Base-by-base conservation (phyloP, 2,113 vertebrate genomes). In the Planiliza haematocheilus region DNA sequence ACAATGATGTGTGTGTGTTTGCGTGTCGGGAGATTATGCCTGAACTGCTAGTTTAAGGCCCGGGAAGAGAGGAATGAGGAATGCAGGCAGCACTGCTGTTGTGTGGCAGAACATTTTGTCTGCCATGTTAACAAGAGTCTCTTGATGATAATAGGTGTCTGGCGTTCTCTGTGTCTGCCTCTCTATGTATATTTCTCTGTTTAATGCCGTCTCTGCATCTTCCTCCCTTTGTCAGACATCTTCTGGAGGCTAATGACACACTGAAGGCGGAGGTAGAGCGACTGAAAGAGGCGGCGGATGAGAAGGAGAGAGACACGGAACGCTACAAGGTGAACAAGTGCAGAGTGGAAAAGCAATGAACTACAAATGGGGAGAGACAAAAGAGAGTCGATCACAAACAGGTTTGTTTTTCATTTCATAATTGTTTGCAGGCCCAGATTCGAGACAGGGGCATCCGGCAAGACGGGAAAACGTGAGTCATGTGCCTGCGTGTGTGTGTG, bases 181-280 rank as follows among this genome's bases (percentile, higher is more conserved):
- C 49, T 78, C 59, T 42, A 57, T 82, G 75, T 82, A 72, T 69
- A 56, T 82, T 69, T 75, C 20, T 58, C 70, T 62, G 49, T 85
- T 76, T 69, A 70, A 75, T 62, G 45, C 12, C 41, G 2, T 20
- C 53, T 73, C 73, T 62, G 66, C 55, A n/a, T 82, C 75, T 63
- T 36, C 73, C 48, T 64, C 49, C 43, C 53, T 88, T 74, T 85
- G 62, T 86, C 77, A 93, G 92, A 68, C 68, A 80, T 62, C 86
- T 93, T 56, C 90, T 92, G 85, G 88, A 89, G 74, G 86, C 66
- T 83, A 88, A 90, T 88, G 51, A 85, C 77, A 41, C 50, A 30
- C 84, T 93, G 80, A 91, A 87, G 86, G 84, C 73, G 55, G 82
- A 89, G 76, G 57, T 92, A 74, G 88, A 85, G 70, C 86, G 88